Evolutionary conservation across 2,797 vertebrate species (phyloP), one percentile per base, ranked within the genome.

Genomic region (Notoglanidium macrostoma): DNA sequence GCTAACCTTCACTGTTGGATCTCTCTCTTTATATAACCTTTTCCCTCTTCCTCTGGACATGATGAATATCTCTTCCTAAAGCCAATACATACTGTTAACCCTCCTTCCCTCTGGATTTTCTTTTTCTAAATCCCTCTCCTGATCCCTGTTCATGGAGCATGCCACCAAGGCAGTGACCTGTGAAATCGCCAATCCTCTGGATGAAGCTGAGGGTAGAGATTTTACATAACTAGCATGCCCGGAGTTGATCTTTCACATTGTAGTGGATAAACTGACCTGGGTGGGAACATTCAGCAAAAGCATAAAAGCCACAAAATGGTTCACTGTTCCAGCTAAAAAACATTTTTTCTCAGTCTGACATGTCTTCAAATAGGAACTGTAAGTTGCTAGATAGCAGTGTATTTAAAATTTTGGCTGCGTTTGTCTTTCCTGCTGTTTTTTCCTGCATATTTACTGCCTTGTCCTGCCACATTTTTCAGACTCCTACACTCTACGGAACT

Each of bases 161-260:
- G 92, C 94, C 94, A 51, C 90, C 61, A 79, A 91, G 91, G 92
- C 92, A 93, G 89, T 95, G 95, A 95, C 92, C 95, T 95, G 94
- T 95, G 91, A 95, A 95, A 95, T 95, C 92, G 91, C 89, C 92
- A 92, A 93, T 94, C 92, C 93, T 93, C 91, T 88, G 88, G 86
- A 90, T 91, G 72, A 90, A 92, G 92, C 93, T 89, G 86, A 91
- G 92, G 92, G 91, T 91, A 92, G 92, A 92, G 83, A 87, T 89
- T 91, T 92, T 82, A 88, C 88, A 91, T 89, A 90, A 78, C 90
- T 81, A 74, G 86, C 89, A 88, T 90, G 90, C 63, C 81, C 35
- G 26, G 11, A 86, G 86, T 87, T 90, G 77, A 32, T 89, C 86
- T 87, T 90, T 89, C 85, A 90, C 87, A 90, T 89, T 80, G 81